A percentile compares a stretch with the other conserved stretches of the same genome.
Evolutionary conservation across 2,113 vertebrate species (phyloP).

Genomic region (Myotis davidii): DNA sequence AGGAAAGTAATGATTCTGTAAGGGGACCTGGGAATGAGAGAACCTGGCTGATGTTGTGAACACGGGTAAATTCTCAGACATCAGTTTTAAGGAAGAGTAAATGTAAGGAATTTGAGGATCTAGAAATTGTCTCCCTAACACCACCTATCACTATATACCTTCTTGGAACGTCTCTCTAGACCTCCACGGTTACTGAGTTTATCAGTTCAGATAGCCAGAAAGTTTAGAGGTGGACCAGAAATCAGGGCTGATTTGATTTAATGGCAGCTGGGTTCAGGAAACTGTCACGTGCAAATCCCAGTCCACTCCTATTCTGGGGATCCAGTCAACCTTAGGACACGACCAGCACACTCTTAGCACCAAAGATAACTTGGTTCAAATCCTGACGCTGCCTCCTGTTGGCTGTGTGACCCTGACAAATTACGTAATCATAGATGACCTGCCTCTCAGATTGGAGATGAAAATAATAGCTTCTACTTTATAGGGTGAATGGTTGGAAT

Average conservation of each 20-base stretch:
- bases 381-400: neutral
- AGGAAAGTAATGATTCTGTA: neutral
- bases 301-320: neutral
- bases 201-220: neutral
- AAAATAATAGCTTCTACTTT: neutral
- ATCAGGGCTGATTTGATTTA: neutral
- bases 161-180: neutral
- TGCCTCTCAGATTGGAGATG: neutral
- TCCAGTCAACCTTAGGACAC: neutral
- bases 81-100: slow-evolving; percentile 32
- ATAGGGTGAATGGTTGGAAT: neutral
- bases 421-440: neutral
- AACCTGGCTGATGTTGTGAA: neutral
- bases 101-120: neutral
- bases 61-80: neutral
- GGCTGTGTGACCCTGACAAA: neutral
- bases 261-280: neutral
- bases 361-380: neutral
- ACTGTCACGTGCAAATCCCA: neutral
- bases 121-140: neutral
- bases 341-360: neutral
- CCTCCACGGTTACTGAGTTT: neutral
- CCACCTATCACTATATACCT: neutral
- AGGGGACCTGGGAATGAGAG: neutral
- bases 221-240: neutral